phyloP scores from a whole-genome alignment of 2,888 invertebrate genomes.

The Dione vanillae region DNA sequence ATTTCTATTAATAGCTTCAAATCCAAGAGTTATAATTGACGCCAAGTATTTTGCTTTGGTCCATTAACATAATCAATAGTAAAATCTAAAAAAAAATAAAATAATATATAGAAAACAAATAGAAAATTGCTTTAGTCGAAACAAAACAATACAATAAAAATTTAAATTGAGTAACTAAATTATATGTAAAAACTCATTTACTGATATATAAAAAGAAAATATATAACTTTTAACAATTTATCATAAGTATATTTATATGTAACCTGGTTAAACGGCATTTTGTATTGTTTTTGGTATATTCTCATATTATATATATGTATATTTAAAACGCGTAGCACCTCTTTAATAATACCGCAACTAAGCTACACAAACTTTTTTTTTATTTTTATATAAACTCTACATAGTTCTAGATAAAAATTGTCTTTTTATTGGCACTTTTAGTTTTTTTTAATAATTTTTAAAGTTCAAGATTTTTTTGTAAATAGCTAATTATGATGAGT shows the following conservation, averaged over 20 bases:
- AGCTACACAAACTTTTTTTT: constrained; percentile 48
- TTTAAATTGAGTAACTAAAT: background rate
- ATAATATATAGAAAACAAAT: background rate
- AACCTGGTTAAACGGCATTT: background rate
- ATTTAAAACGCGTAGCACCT: constrained; percentile 58
- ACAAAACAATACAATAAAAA: background rate
- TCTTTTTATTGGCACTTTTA: constrained; percentile 23
- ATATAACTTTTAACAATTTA: constrained; percentile 14
- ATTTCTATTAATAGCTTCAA: constrained; percentile 32
- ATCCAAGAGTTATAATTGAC: constrained; percentile 73
- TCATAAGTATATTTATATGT: background rate
- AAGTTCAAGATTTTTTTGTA: constrained; percentile 11
- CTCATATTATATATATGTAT: constrained; percentile 37
- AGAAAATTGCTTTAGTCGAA: background rate
- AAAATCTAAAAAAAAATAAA: constrained; percentile 17
- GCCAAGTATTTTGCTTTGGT: constrained; percentile 67
- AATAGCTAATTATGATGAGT: background rate
- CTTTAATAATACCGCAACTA: constrained; percentile 45
- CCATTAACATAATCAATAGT: constrained; percentile 53
- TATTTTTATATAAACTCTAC: constrained; percentile 51
- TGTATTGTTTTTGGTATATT: constrained; percentile 57
- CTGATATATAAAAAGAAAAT: background rate
- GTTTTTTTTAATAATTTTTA: background rate
- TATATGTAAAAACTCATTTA: no score
- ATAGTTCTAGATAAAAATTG: constrained; percentile 17